Percentiles rank a stretch among this genome's conserved stretches.
phyloP scores from a whole-genome alignment of 64 coral and sea anemone genomes.

The Montipora capricornis region DNA sequence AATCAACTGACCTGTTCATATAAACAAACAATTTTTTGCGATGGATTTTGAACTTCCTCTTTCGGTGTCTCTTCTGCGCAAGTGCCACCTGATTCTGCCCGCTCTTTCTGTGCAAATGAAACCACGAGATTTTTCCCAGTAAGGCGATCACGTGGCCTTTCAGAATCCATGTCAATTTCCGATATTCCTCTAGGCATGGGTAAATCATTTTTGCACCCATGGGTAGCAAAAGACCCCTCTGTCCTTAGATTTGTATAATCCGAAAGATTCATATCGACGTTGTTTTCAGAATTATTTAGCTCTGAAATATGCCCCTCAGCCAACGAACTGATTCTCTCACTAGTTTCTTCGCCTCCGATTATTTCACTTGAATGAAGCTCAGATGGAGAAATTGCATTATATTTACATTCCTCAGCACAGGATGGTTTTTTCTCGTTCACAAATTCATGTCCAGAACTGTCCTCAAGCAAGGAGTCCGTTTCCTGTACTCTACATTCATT shows the following conservation, averaged over 20 bases:
- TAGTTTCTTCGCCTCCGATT: not conserved
- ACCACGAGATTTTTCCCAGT: not conserved
- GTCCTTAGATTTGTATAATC: too few species aligned
- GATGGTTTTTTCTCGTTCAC: not conserved
- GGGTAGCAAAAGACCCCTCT: not conserved
- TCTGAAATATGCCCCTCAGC: not conserved
- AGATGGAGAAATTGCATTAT: not conserved
- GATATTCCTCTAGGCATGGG: not conserved
- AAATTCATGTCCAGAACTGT: not conserved
- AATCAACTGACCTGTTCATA: constrained; percentile 35
- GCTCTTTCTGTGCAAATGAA: not conserved
- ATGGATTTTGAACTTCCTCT: constrained; percentile 24
- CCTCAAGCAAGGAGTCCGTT: not conserved
- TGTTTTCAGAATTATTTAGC: not conserved
- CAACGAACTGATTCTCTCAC: not conserved
- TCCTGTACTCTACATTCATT: not conserved
- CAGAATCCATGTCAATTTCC: not conserved
- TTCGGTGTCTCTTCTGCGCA: constrained; percentile 2
- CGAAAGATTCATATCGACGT: not conserved
- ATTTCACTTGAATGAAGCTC: not conserved
- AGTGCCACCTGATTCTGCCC: not conserved
- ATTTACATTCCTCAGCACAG: too few species aligned
- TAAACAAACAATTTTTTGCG: constrained; percentile 19
- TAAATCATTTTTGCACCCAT: not conserved
- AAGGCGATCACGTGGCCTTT: not conserved